phyloP scores from a whole-genome alignment of 2,888 invertebrate genomes.

The Dromius quadrimaculatus region DNA sequence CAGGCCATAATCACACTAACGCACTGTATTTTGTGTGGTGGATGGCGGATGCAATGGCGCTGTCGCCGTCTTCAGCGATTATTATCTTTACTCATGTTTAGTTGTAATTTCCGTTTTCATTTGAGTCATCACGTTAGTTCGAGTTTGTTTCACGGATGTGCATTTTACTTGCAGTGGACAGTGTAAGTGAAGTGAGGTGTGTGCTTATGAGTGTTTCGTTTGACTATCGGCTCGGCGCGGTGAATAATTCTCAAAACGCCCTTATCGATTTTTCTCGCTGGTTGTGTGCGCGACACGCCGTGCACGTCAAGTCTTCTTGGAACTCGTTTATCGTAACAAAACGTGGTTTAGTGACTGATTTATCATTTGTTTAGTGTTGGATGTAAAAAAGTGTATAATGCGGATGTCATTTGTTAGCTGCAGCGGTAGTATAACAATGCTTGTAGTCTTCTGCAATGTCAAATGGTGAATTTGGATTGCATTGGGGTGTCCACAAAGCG shows the following conservation, averaged over 20 bases:
- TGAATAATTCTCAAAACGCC: constrained; percentile 62
- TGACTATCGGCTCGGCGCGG: constrained; percentile 22
- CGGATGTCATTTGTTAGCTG: constrained; percentile 38
- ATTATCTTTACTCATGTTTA: constrained; percentile 37
- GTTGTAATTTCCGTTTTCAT: constrained; percentile 28
- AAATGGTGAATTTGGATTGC: constrained; percentile 40
- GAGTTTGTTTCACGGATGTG: constrained; percentile 1
- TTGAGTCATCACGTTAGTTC: constrained; percentile 25
- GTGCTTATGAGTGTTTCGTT: constrained; percentile 21
- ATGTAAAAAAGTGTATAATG: constrained; percentile 12
- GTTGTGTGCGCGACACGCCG: constrained; percentile 61
- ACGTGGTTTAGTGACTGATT: constrained; percentile 30
- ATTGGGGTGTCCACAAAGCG: constrained; percentile 22
- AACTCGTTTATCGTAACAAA: constrained; percentile 36
- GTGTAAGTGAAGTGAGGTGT: constrained; percentile 28
- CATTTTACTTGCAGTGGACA: constrained; percentile 11
- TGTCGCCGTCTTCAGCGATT: constrained; percentile 58
- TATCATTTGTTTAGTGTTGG: constrained; percentile 31
- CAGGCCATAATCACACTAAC: constrained; percentile 34
- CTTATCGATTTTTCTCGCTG: constrained; percentile 66
- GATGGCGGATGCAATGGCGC: constrained; percentile 66
- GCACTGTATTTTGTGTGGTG: constrained; percentile 58
- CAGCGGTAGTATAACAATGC: constrained; percentile 37
- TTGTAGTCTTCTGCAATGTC: constrained; percentile 30
- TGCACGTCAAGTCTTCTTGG: constrained; percentile 59